Evolutionary conservation across 2,797 vertebrate genomes (phyloP), one percentile per base, ranked within the genome.

Genomic region (Delichon dasypus): DNA sequence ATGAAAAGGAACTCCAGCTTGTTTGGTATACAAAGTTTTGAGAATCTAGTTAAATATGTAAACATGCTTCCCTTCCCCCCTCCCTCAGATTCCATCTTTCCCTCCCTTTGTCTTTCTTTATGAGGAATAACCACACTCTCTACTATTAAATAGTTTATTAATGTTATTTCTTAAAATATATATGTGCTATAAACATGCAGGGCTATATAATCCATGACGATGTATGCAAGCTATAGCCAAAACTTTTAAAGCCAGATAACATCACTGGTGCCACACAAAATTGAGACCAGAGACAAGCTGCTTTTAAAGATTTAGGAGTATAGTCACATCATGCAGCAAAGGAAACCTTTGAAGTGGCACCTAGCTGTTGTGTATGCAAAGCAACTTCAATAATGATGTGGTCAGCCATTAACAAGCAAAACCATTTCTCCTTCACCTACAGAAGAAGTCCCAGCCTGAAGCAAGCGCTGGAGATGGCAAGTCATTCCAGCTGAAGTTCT

Each of bases 221-320:
- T 10, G 10, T 47, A 34, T 72, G 32, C 62, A 87, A 82, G 36
- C 51, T 79, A 64, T 15, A 92, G 67, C 51, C 82, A 42, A 82
- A 93, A 70, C 22, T 73, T 75, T 83, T 79, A 84, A 88, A 94
- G 54, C 20, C 51, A 81, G 57, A 16, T 73, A 42, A 88, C 74
- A 71, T 23, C 38, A 84, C 38, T 29, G 17, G 11, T 76, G 38
- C 14, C 78, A 67, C 12, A 82, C 29, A 54, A 73, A 91, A 71
- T 7, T 57, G 21, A 78, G 36, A 47, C 15, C 14, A 64, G 61
- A 71, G 29, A 47, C 7, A 10, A 55, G 27, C 8, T 34, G 47
- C 45, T 73, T 80, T 53, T 29, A 55, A 84, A 51, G 9, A 40
- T 72, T 92, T 47, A 86, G 1, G 0, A 38, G 13, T 57, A 32